These are phyloP conservation scores for Spongia lamella DNA, from an alignment of 37 sponge, comb jelly and placozoan species.

Conservation along the genomic window DNA sequence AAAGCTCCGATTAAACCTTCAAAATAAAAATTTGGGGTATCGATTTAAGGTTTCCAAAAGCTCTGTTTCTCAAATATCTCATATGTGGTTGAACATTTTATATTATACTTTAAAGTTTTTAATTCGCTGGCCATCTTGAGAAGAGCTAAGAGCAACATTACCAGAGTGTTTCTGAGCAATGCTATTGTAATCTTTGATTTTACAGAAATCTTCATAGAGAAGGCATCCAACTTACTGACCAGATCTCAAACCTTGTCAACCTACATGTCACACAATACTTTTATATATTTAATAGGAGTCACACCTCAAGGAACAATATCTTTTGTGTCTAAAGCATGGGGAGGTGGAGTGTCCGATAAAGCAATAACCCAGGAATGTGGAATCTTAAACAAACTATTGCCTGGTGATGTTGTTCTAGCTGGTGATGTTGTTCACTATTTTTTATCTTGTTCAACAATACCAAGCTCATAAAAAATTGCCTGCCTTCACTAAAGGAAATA, in stretches of 20 bases:
- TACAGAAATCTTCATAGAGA: slow-evolving; percentile 35
- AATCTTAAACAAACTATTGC: slow-evolving; percentile 8
- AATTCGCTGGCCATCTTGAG: slow-evolving; percentile 29
- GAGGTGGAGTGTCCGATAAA: slow-evolving; percentile 42
- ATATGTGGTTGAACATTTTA: slow-evolving; percentile 47
- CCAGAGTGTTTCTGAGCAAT: slow-evolving; percentile 26
- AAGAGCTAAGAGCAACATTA: slow-evolving; percentile 15
- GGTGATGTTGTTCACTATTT: slow-evolving; percentile 39
- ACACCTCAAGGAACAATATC: slow-evolving; percentile 35
- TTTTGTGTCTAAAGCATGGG: slow-evolving; percentile 54
- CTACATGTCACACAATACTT: slow-evolving; percentile 52
- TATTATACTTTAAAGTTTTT: slow-evolving; percentile 1
- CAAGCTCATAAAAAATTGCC: slow-evolving; percentile 20
- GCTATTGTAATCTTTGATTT: slow-evolving; percentile 29
- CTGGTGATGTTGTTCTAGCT: slow-evolving; percentile 51
- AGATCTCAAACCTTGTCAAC: slow-evolving; percentile 48
- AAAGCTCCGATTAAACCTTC: not conserved
- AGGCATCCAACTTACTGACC: slow-evolving; percentile 22
- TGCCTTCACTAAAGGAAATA: slow-evolving; percentile 27
- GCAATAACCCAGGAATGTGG: slow-evolving; percentile 52
- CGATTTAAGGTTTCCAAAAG: slow-evolving; percentile 38
- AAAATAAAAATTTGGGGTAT: slow-evolving; percentile 38
- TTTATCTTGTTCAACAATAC: slow-evolving; percentile 35
- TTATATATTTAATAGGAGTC: slow-evolving; percentile 43
- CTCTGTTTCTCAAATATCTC: slow-evolving; percentile 41